phyloP scores from a whole-genome alignment of 2,113 vertebrate species.

The Eurypyga helias region DNA sequence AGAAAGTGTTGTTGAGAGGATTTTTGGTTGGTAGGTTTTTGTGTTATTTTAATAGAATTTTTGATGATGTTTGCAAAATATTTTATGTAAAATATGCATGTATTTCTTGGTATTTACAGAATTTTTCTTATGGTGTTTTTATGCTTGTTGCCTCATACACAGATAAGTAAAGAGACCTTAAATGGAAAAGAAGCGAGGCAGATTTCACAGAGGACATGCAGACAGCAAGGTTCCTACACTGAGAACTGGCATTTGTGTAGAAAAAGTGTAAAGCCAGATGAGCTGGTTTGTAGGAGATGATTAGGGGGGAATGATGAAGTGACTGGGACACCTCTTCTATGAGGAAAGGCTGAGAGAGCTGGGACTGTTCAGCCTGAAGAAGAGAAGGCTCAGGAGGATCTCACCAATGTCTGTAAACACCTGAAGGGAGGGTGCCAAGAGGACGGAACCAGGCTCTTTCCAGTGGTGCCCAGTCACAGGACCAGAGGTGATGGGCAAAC shows the following conservation, averaged over 20 bases:
- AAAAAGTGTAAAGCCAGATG: neutral
- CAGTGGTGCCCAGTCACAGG: neutral
- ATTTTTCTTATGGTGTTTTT: neutral
- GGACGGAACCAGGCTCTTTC: neutral
- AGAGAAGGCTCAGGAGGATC: neutral
- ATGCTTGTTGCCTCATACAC: neutral
- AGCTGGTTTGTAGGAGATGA: neutral
- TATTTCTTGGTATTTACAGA: neutral
- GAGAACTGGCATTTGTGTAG: neutral
- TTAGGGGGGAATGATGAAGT: neutral
- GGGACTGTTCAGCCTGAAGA: neutral
- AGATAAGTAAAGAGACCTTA: neutral
- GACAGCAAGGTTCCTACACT: neutral
- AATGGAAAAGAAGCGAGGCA: neutral
- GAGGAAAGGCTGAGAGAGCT: neutral
- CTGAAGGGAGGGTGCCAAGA: neutral
- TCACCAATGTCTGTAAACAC: neutral
- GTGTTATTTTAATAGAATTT: neutral
- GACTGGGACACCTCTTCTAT: neutral
- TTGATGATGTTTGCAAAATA: neutral
- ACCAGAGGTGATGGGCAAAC: neutral
- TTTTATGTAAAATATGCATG: neutral
- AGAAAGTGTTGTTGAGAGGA: neutral
- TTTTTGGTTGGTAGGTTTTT: neutral
- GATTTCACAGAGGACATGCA: neutral